Evolutionary conservation across 2,113 vertebrate genomes (phyloP).

Genomic region (Lipotes vexillifer): DNA sequence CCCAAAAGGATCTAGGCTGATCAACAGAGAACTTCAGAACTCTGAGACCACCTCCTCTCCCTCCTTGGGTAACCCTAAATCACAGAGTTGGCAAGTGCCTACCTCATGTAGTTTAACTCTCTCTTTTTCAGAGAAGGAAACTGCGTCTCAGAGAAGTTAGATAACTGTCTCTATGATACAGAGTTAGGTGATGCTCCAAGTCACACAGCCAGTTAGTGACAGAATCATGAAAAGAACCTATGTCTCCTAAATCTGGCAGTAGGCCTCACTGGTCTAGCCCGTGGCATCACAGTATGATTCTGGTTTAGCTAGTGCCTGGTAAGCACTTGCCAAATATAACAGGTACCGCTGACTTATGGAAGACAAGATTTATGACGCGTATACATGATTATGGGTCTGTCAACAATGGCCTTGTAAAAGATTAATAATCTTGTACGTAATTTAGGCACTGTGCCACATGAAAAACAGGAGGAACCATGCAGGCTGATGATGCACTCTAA

Average conservation of each 20-base stretch:
- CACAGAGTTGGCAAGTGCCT: neutral
- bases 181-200: neutral
- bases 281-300: neutral
- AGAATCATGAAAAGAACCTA: neutral
- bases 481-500: neutral
- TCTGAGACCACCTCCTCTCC: neutral
- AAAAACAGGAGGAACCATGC: constrained; percentile 20
- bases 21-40: neutral
- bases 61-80: neutral
- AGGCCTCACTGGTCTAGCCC: neutral
- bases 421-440: constrained; percentile 54
- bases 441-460: neutral
- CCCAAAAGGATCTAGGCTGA: neutral
- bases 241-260: neutral
- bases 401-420: constrained; percentile 57
- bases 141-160: neutral
- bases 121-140: neutral
- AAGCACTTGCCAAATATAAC: constrained; percentile 34
- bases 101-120: neutral
- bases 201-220: neutral
- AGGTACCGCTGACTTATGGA: constrained; percentile 37
- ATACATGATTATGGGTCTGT: constrained; percentile 47
- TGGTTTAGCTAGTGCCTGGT: neutral
- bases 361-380: constrained; percentile 54
- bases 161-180: neutral